Evolutionary conservation across 53 echinoderm and acorn worm genomes (phyloP).

Genomic region (Crossaster papposus): DNA sequence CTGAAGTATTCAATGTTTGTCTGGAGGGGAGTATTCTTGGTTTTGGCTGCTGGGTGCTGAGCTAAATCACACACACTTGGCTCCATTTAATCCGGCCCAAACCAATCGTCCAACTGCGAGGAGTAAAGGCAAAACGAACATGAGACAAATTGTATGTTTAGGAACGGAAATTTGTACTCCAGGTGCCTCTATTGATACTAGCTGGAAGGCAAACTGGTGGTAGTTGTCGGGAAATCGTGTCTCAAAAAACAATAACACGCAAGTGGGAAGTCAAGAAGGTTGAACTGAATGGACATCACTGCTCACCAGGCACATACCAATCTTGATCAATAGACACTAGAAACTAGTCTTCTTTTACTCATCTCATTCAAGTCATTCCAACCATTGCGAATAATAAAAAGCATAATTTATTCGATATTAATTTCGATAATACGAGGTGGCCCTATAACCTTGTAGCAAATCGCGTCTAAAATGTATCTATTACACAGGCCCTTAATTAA

Average conservation of each 20-base stretch:
- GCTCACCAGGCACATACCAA: background rate
- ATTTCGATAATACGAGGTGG: background rate
- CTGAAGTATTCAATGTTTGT: background rate
- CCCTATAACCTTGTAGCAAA: background rate
- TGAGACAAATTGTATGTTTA: conserved; percentile 33
- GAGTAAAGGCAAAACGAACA: conserved; percentile 24
- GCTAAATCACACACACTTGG: background rate
- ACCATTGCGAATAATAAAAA: background rate
- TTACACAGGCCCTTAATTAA: too few relatives aligned
- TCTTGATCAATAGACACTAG: conserved; percentile 39
- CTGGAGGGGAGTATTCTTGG: background rate
- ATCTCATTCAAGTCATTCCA: background rate
- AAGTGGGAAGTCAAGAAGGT: background rate
- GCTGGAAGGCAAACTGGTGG: background rate
- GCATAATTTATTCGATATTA: conserved; percentile 18
- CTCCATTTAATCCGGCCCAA: conserved; percentile 29
- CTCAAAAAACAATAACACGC: conserved; percentile 20
- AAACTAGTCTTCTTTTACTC: background rate
- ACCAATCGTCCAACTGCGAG: conserved; percentile 22
- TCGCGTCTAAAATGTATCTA: conserved; percentile 18
- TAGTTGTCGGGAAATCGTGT: background rate
- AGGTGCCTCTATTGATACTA: conserved; percentile 39
- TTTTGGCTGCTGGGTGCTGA: background rate
- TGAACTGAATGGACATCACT: background rate
- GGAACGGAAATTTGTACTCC: conserved; percentile 41